Percentiles rank a stretch among this genome's conserved stretches.
Conservation (phyloP, 30 jellyfish, hydroid and myxozoan genomes). For the Chironex yamaguchii region DNA sequence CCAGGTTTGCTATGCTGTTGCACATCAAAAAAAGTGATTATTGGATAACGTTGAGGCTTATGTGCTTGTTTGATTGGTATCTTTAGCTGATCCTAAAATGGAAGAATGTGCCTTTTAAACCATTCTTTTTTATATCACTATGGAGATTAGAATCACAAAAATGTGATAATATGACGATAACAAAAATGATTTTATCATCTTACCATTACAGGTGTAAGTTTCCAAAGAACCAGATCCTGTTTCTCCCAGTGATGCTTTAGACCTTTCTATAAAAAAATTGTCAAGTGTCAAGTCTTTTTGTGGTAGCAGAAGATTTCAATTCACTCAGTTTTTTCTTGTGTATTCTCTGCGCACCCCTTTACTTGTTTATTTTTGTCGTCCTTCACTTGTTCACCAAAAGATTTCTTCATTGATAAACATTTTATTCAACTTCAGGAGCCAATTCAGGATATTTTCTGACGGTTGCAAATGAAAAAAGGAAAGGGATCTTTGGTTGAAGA, state of each 20-base stretch:
- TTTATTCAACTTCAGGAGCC: too few species aligned
- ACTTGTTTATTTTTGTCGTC: too few species aligned
- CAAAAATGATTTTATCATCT: not conserved
- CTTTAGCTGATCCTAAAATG: not conserved
- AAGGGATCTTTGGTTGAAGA: conserved; percentile 2
- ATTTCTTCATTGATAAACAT: too few species aligned
- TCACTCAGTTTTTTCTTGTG: not conserved
- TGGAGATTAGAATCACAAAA: not conserved
- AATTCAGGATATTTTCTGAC: too few species aligned
- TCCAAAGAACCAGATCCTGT: conserved; percentile 5
- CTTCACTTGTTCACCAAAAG: too few species aligned
- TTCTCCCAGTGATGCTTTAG: not conserved
- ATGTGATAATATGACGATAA: not conserved
- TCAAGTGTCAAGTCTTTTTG: not conserved
- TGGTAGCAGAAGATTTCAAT: not conserved
- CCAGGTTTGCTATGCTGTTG: conserved; percentile 13
- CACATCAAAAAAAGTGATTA: conserved; percentile 1
- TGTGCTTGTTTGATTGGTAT: conserved; percentile 8
- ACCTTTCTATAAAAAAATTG: not conserved
- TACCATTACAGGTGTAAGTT: not conserved
- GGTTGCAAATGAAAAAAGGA: too few species aligned
- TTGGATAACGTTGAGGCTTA: not conserved
- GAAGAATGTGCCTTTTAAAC: not conserved
- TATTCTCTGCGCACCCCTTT: conserved; percentile 10
- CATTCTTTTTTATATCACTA: not conserved